phyloP scores from a whole-genome alignment of 2,113 vertebrate genomes.

The Cichladusa arquata region DNA sequence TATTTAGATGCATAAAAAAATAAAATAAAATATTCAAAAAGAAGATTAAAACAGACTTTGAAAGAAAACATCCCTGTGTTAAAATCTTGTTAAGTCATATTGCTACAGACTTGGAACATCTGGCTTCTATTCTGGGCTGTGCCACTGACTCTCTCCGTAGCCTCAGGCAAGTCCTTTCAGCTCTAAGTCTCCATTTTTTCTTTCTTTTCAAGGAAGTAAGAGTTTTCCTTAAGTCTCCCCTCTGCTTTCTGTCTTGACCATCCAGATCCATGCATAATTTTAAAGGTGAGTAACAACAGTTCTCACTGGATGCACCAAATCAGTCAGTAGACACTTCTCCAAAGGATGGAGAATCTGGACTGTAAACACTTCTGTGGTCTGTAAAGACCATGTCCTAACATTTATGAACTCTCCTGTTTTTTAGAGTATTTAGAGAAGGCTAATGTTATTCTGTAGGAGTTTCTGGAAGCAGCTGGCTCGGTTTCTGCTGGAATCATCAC shows the following conservation, averaged over 20 bases:
- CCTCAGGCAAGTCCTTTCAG: constrained; percentile 9
- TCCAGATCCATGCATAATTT: neutral
- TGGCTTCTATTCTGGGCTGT: constrained; percentile 1
- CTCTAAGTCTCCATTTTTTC: neutral
- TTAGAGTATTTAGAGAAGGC: constrained; percentile 23
- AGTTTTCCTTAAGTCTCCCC: neutral
- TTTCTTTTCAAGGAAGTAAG: neutral
- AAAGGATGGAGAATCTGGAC: neutral
- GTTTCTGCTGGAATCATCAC: constrained; percentile 54
- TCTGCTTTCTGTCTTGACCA: neutral
- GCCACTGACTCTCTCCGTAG: neutral
- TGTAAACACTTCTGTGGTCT: neutral
- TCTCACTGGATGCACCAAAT: neutral
- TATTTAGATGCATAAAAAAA: neutral
- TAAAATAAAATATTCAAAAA: neutral
- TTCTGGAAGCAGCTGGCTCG: constrained; percentile 52
- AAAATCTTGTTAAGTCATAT: neutral
- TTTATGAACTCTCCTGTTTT: constrained; percentile 24
- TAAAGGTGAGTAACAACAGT: neutral
- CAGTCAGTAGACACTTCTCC: neutral
- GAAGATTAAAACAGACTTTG: neutral
- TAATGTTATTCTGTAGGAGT: constrained; percentile 43
- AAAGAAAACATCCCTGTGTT: neutral
- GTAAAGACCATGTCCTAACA: constrained; percentile 18
- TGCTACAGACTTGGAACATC: neutral